phyloP scores from a whole-genome alignment of 2,888 invertebrate genomes.

The Lasioglossum marginatum region DNA sequence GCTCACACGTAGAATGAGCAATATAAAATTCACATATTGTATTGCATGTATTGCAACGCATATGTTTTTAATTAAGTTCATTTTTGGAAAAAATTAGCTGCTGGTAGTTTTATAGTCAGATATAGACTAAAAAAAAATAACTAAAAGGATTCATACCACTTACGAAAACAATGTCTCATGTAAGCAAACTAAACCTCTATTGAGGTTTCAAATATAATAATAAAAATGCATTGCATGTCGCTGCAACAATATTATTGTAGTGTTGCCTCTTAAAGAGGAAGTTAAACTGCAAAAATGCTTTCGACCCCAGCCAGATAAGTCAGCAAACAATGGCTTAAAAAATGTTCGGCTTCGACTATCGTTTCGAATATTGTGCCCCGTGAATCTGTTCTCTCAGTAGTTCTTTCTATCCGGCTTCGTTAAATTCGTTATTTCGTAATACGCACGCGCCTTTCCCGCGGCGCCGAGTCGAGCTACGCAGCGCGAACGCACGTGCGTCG shows the following conservation, averaged over 20 bases:
- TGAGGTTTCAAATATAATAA: neutral
- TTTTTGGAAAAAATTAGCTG: too few species aligned
- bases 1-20: too few species aligned
- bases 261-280: too few species aligned
- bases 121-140: too few species aligned
- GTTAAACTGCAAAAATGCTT: neutral
- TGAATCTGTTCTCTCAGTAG: constrained; percentile 58
- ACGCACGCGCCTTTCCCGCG: constrained; percentile 73
- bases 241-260: too few species aligned
- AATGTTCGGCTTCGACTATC: neutral
- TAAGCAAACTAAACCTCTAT: too few species aligned
- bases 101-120: too few species aligned
- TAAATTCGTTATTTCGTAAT: constrained; percentile 75
- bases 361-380: constrained; percentile 63
- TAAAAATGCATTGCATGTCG: neutral
- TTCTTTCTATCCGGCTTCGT: constrained; percentile 62
- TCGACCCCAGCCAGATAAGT: neutral
- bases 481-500: constrained; percentile 70
- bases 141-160: too few species aligned
- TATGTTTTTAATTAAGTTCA: too few species aligned
- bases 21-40: too few species aligned
- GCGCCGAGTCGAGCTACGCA: constrained; percentile 58
- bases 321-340: neutral
- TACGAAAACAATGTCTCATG: too few species aligned
- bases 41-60: too few species aligned